phyloP scores from a whole-genome alignment of 2,113 vertebrate species.

The Dinomys branickii region DNA sequence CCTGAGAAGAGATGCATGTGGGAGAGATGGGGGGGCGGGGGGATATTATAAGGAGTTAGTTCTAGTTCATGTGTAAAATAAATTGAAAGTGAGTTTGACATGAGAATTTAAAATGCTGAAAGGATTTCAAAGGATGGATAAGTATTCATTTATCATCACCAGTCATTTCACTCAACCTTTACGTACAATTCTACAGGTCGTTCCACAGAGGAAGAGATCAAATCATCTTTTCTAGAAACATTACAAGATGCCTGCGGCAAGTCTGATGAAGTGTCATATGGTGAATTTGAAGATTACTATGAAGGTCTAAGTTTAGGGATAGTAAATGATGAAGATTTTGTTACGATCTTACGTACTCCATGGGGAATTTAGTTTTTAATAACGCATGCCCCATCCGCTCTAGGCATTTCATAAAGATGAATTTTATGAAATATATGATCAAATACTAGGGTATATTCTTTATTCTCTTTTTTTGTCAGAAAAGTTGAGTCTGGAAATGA shows the following conservation, averaged over 20 bases:
- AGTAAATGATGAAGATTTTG: slow-evolving; percentile 86
- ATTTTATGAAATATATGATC: slow-evolving; percentile 49
- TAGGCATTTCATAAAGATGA: slow-evolving; percentile 22
- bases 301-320: slow-evolving; percentile 90
- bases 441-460: slow-evolving; percentile 25
- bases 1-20: background rate
- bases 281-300: slow-evolving; percentile 92
- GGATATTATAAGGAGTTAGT: background rate
- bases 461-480: slow-evolving; percentile 39
- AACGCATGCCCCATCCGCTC: background rate
- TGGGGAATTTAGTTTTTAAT: slow-evolving; percentile 88
- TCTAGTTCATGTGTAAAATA: slow-evolving; percentile 49
- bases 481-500: background rate
- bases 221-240: slow-evolving; percentile 86
- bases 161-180: slow-evolving; percentile 46
- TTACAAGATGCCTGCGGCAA: slow-evolving; percentile 83
- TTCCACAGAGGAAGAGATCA: slow-evolving; percentile 86
- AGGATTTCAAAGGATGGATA: slow-evolving; percentile 26
- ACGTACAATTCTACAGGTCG: slow-evolving; percentile 83
- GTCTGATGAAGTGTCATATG: slow-evolving; percentile 85
- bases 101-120: slow-evolving; percentile 30
- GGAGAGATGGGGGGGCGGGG: too few species aligned
- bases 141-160: background rate
- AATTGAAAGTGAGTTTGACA: background rate
- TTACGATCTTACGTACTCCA: slow-evolving; percentile 84